phyloP scores from a whole-genome alignment of 2,888 invertebrate species.

The Ypsolopha sequella region DNA sequence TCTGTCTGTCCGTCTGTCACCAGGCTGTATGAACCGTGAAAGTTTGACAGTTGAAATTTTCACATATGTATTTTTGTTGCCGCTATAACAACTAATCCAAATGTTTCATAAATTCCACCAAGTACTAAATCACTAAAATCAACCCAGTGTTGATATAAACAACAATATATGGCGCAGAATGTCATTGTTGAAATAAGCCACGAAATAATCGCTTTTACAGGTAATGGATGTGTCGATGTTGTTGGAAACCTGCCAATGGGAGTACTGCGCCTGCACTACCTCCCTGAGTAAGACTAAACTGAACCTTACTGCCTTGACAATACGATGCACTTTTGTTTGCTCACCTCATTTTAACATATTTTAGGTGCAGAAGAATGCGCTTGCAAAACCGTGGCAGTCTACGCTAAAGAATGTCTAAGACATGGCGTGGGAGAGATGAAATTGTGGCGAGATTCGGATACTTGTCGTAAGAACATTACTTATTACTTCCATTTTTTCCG shows the following conservation, averaged over 20 bases:
- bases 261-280: constrained; percentile 79
- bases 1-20: no score
- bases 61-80: no score
- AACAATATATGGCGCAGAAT: no score
- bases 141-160: constrained; percentile 1
- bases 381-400: constrained; percentile 81
- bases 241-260: constrained; percentile 81
- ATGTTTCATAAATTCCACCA: no score
- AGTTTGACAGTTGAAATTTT: no score
- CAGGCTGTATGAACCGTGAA: no score
- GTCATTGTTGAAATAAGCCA: no score
- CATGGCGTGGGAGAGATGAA: constrained; percentile 73
- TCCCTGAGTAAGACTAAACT: constrained; percentile 36
- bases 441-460: constrained; percentile 83
- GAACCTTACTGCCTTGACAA: background rate
- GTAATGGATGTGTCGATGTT: constrained; percentile 75
- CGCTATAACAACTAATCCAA: no score
- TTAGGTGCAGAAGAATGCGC: constrained; percentile 75
- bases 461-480: constrained; percentile 80
- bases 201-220: constrained; percentile 28
- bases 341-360: background rate
- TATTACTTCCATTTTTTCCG: background rate
- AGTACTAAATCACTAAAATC: no score
- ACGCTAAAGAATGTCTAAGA: constrained; percentile 81
- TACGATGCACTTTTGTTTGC: background rate